Evolutionary conservation across 2,888 invertebrate genomes (phyloP).

Genomic region (Tachystola acroxantha): DNA sequence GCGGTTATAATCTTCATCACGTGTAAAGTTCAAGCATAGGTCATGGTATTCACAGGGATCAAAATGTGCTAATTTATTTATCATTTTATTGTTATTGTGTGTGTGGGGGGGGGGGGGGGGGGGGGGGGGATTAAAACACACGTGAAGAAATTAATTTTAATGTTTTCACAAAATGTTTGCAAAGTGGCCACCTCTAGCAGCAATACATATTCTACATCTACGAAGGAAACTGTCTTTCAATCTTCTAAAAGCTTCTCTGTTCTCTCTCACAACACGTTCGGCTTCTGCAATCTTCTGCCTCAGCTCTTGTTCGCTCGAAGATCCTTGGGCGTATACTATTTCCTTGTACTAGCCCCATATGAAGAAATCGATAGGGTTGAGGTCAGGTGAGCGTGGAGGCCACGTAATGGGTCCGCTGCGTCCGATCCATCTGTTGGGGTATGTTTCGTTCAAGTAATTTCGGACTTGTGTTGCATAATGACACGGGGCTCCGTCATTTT

Average conservation of each 20-base stretch:
- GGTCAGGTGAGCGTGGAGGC: constrained; percentile 16
- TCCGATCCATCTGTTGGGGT: constrained; percentile 17
- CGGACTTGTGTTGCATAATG: constrained; percentile 7
- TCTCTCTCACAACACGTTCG: neutral
- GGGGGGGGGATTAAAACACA: too few species aligned
- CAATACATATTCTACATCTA: constrained; percentile 1
- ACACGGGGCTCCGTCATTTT: constrained; percentile 9
- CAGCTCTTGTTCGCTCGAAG: too few species aligned
- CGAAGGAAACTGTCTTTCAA: neutral
- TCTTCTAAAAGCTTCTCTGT: neutral
- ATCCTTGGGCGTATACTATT: too few species aligned
- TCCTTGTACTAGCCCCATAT: too few species aligned
- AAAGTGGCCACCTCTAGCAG: constrained; percentile 1
- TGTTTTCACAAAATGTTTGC: too few species aligned
- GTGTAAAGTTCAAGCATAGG: too few species aligned
- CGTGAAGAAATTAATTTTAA: too few species aligned
- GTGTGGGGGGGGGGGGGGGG: too few species aligned
- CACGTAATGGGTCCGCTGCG: constrained; percentile 14
- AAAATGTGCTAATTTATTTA: too few species aligned
- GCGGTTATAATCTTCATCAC: too few species aligned
- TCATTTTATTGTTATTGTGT: too few species aligned
- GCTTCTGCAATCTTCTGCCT: constrained; percentile 1
- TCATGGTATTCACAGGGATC: too few species aligned
- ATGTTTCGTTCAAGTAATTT: constrained; percentile 9
- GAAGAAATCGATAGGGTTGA: constrained; percentile 16